Base-by-base conservation (phyloP, 2,888 invertebrate species). In the Trachelus iudaicus region DNA sequence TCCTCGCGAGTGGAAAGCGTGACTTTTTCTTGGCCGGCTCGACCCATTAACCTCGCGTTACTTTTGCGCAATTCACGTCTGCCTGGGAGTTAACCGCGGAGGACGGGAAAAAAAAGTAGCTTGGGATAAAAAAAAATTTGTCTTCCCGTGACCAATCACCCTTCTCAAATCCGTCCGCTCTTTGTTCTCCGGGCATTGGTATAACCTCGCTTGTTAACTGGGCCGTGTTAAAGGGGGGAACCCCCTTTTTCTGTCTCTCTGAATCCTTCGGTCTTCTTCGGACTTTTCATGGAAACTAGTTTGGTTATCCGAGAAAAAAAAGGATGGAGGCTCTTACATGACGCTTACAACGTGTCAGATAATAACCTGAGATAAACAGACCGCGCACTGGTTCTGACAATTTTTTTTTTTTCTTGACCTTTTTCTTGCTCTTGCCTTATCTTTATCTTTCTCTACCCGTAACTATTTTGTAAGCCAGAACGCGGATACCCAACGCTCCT, bases 21-120 rank as follows among this genome's bases (percentile, higher is more conserved):
- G 71, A 69, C 71, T 30, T 69, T 69, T 69, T 69, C 31, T 11
- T 69, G 30, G 31, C 15, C 31, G 15, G 31, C 31, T 33, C 71
- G 71, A 69, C 71, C 71, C 71, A 69, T 69, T 69, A 69, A 69
- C 71, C 71, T 69, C 31, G 71, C 33, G 31, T 33, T 33, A 69
- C 31, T 33, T 69, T 69, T 69, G 33, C 71, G 71, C 71, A 69
- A 69, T 30, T 23, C 40, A 40, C 40, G 40, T 23, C 40, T 40
- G 23, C 40, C 0, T 6, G 40, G 40, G 40, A 40, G 23, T 40
- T 40, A 40, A 40, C 15, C 15, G 23, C 23, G 23, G 23, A 40
- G 1, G 40, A 23, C 40, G 15, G 15, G 40, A 37, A 37, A 37
- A 37, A 40, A 40, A 40, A 23, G 4, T 40, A 40, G 4, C 23